Percentiles rank a stretch among this genome's conserved stretches.
phyloP scores from a whole-genome alignment of 1,140 invertebrate species.

The Orius laevigatus region DNA sequence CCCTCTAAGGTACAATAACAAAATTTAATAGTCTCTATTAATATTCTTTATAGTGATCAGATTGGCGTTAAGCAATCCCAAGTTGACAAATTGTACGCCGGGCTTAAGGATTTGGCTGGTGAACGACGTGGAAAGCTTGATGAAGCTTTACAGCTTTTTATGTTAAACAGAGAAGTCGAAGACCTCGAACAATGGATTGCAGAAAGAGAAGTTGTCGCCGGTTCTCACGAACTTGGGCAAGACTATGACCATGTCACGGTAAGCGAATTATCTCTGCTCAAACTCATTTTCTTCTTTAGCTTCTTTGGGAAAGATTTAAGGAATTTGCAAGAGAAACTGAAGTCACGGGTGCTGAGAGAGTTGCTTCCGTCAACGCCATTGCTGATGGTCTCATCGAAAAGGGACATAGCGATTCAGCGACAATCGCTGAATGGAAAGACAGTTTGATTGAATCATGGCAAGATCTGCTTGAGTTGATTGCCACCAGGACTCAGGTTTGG shows the following conservation, averaged over 20 bases:
- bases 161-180: conserved; percentile 91
- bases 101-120: conserved; percentile 88
- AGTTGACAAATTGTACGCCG: conserved; percentile 96
- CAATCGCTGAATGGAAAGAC: conserved; percentile 98
- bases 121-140: conserved; percentile 89
- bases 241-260: conserved; percentile 97
- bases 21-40: background rate
- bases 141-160: conserved; percentile 90
- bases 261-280: conserved; percentile 19
- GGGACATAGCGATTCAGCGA: conserved; percentile 92
- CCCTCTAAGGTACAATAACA: conserved; percentile 31
- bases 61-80: conserved; percentile 88
- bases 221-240: conserved; percentile 93
- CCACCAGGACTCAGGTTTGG: conserved; percentile 73
- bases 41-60: conserved; percentile 56
- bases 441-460: conserved; percentile 97
- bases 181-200: conserved; percentile 99
- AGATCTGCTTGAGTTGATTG: conserved; percentile 92
- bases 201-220: conserved; percentile 91
- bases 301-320: conserved; percentile 80
- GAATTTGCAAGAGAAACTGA: conserved; percentile 96
- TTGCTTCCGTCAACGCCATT: conserved; percentile 83
- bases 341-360: conserved; percentile 84
- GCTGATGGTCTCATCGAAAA: conserved; percentile 89
- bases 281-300: conserved; percentile 33